Evolutionary conservation across 2,797 vertebrate species (phyloP).

Genomic region (Melopsittacus undulatus): DNA sequence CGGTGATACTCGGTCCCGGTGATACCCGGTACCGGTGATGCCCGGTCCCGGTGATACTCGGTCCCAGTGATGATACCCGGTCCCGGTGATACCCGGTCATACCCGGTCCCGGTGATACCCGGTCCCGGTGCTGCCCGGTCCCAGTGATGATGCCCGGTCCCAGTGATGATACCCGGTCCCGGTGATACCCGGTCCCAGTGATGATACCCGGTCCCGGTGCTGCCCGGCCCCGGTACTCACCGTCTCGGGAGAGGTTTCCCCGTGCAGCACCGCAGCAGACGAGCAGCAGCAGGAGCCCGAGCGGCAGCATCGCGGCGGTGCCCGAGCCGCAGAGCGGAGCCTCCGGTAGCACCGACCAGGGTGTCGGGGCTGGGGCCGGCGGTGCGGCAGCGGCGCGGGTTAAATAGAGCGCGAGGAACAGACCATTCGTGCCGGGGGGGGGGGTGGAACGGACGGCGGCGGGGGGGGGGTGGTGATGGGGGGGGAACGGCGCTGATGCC

Average conservation of each 20-base stretch:
- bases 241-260: conserved; percentile 74
- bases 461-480: not conserved
- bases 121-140: too few relatives aligned
- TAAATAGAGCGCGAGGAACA: conserved; percentile 75
- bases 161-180: too few relatives aligned
- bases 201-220: too few relatives aligned
- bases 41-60: too few relatives aligned
- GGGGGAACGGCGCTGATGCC: not conserved
- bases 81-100: too few relatives aligned
- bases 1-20: too few relatives aligned
- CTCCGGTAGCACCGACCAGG: not conserved
- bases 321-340: conserved; percentile 28
- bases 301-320: conserved; percentile 34
- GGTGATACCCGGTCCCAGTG: too few relatives aligned
- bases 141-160: too few relatives aligned
- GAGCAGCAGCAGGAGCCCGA: conserved; percentile 32
- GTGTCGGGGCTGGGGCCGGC: not conserved
- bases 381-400: conserved; percentile 69
- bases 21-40: too few relatives aligned
- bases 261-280: conserved; percentile 53
- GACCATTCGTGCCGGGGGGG: conserved; percentile 62
- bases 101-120: too few relatives aligned
- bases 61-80: too few relatives aligned
- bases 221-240: conserved; percentile 67
- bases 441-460: too few relatives aligned